Conservation (phyloP, 2,888 invertebrate species). For the Aelia acuminata region DNA sequence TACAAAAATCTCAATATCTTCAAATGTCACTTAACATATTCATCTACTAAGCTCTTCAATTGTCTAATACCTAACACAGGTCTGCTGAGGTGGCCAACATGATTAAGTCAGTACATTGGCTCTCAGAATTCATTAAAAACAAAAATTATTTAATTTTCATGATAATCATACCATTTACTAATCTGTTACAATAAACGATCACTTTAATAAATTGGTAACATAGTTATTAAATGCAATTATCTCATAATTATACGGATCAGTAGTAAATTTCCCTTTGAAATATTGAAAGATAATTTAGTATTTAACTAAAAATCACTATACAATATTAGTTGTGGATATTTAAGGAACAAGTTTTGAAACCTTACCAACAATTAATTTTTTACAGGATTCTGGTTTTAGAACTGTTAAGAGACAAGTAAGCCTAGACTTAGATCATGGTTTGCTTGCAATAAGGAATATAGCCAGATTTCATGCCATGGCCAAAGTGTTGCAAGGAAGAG, state of each 20-base stretch:
- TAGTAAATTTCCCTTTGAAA: background rate
- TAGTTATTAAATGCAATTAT: too few species aligned
- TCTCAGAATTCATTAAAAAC: too few species aligned
- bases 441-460: background rate
- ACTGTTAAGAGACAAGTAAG: background rate
- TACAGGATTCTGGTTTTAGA: background rate
- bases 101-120: too few species aligned
- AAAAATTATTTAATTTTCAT: too few species aligned
- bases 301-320: background rate
- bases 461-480: conserved; percentile 49
- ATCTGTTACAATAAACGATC: too few species aligned
- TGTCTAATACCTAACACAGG: too few species aligned
- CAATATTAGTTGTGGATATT: background rate
- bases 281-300: background rate
- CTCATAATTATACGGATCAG: background rate
- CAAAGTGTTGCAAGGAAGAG: conserved; percentile 16
- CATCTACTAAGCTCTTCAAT: too few species aligned
- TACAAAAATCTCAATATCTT: too few species aligned
- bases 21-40: too few species aligned
- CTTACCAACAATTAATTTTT: background rate
- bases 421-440: background rate
- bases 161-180: too few species aligned
- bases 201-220: too few species aligned
- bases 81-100: too few species aligned
- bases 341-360: background rate